phyloP scores from a whole-genome alignment of 2,888 invertebrate species.

The Lagria hirta region DNA sequence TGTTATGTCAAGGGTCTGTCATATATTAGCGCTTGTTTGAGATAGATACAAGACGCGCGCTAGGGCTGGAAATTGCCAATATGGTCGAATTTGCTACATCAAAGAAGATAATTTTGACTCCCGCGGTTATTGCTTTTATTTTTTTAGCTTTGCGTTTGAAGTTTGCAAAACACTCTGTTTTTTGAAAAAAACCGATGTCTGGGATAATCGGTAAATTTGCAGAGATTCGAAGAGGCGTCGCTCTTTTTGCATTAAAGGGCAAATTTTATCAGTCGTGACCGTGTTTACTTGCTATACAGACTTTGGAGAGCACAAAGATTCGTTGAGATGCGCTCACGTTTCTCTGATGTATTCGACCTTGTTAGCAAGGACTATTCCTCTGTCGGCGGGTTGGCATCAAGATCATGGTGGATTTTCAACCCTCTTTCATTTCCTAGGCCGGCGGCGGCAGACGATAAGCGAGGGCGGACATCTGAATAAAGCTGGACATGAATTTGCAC shows the following conservation, averaged over 20 bases:
- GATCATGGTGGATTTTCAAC: slow-evolving; percentile 48
- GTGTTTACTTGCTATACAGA: slow-evolving; percentile 17
- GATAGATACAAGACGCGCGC: slow-evolving; percentile 6
- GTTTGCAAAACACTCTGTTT: no score
- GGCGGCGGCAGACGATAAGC: slow-evolving; percentile 39
- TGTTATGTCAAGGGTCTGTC: slow-evolving; percentile 30
- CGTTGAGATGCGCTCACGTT: slow-evolving; percentile 18
- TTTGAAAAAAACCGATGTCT: not conserved
- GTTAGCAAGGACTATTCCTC: slow-evolving; percentile 40
- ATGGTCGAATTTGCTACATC: slow-evolving; percentile 13
- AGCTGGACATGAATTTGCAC: slow-evolving; percentile 44
- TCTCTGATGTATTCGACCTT: slow-evolving; percentile 37
- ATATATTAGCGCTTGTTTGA: slow-evolving; percentile 28
- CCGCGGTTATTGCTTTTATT: slow-evolving; percentile 2
- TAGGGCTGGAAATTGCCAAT: slow-evolving; percentile 12
- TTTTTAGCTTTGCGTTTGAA: slow-evolving; percentile 2
- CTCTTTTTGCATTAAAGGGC: slow-evolving; percentile 8
- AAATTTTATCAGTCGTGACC: slow-evolving; percentile 12
- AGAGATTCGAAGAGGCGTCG: not conserved
- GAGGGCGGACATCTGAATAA: slow-evolving; percentile 43
- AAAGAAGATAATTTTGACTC: slow-evolving; percentile 12
- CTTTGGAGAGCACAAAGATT: slow-evolving; percentile 9
- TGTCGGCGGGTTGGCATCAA: slow-evolving; percentile 42
- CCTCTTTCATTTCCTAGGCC: slow-evolving; percentile 47
- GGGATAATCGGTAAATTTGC: slow-evolving; percentile 4